Evolutionary conservation across 2,113 vertebrate genomes (phyloP).

Genomic region (Tamias sibiricus): DNA sequence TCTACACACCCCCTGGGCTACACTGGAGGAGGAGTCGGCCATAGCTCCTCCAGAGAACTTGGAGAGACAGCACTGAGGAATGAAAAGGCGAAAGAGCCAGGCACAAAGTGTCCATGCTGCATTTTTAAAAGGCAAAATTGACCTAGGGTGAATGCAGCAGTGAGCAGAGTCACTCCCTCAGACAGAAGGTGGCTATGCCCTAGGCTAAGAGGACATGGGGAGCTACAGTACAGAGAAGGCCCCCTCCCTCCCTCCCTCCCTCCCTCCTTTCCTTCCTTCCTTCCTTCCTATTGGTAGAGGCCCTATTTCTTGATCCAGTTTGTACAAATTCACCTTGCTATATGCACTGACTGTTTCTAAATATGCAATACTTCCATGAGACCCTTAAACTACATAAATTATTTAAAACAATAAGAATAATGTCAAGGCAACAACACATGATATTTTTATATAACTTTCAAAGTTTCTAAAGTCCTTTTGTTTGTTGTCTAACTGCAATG

Average conservation of each 20-base stretch:
- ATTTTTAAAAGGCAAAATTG: neutral
- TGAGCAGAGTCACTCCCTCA: fast-evolving
- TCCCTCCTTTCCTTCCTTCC: too few species aligned
- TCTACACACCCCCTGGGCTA: neutral
- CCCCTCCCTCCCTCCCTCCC: neutral
- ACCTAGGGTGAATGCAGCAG: fast-evolving
- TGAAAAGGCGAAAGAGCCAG: neutral
- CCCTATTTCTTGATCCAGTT: neutral
- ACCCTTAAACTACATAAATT: neutral
- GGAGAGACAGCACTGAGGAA: neutral
- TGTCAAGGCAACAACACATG: neutral
- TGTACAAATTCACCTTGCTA: neutral
- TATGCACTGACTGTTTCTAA: neutral
- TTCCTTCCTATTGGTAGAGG: too few species aligned
- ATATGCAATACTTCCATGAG: neutral
- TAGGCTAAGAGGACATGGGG: fast-evolving
- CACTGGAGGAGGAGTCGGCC: neutral
- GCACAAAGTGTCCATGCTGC: fast-evolving
- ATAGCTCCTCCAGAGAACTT: neutral
- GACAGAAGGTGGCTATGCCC: neutral
- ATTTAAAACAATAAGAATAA: neutral
- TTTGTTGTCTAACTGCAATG: neutral
- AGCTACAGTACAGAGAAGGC: fast-evolving
- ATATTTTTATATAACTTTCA: neutral
- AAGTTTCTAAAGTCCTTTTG: neutral